These are phyloP conservation scores for Drosophila jambulina DNA, from an alignment of 1,140 invertebrate species.

Conservation along the genomic window DNA sequence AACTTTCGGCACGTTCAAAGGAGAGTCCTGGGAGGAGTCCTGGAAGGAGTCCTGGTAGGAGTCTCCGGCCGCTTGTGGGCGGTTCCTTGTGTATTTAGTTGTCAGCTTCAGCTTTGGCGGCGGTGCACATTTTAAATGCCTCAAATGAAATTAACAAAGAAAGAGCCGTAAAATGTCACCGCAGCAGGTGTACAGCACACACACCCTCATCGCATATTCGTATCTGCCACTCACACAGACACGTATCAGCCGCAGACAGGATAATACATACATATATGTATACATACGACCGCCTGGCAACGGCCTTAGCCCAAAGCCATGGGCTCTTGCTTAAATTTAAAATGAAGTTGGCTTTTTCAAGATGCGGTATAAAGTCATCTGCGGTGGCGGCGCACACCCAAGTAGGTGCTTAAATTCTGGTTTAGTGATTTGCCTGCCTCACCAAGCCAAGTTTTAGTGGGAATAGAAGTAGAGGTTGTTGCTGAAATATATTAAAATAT, in stretches of 20 bases:
- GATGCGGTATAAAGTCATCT: constrained; percentile 21
- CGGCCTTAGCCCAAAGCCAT: constrained; percentile 52
- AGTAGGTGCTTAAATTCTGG: constrained; percentile 26
- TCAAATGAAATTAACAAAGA: constrained; percentile 83
- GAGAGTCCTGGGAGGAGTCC: not conserved
- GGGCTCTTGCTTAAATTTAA: constrained; percentile 64
- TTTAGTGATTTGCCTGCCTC: not conserved
- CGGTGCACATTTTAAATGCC: constrained; percentile 78
- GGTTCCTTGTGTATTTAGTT: constrained; percentile 69
- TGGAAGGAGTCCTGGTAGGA: constrained; percentile 2
- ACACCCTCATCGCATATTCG: constrained; percentile 21
- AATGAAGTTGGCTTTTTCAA: constrained; percentile 59
- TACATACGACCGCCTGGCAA: constrained; percentile 15
- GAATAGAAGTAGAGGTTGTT: not conserved
- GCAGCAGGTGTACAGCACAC: constrained; percentile 61
- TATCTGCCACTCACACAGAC: constrained; percentile 27
- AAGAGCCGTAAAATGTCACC: constrained; percentile 80
- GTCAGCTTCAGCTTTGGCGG: constrained; percentile 69
- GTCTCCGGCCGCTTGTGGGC: not conserved
- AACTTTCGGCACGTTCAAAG: constrained; percentile 62
- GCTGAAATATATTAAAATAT: not conserved
- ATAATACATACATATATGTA: not conserved
- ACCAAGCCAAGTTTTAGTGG: not conserved
- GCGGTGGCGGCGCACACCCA: not conserved
- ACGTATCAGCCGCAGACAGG: constrained; percentile 30